Percentiles rank a stretch among this genome's conserved stretches.
phyloP scores from a whole-genome alignment of 2,888 invertebrate species.

The Coelopa pilipes region DNA sequence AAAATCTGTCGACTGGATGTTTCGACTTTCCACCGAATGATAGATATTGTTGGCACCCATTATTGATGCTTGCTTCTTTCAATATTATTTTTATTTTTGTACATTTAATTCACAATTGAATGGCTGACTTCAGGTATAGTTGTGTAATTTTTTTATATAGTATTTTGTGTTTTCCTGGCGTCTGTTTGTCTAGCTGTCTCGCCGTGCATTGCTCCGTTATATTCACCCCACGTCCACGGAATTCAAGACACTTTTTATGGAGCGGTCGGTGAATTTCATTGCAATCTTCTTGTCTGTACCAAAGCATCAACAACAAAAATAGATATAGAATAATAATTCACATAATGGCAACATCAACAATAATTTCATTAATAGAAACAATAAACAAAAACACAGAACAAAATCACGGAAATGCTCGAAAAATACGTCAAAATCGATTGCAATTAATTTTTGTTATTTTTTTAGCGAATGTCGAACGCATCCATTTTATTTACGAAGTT shows the following conservation, averaged over 20 bases:
- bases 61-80: neutral
- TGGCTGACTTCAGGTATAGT: too few species aligned
- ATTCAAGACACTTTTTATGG: too few species aligned
- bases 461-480: neutral
- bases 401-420: slow-evolving; percentile 7
- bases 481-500: neutral
- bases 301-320: neutral
- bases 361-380: too few species aligned
- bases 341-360: too few species aligned
- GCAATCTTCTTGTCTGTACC: neutral
- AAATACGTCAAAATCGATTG: neutral
- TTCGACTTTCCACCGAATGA: neutral
- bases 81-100: neutral
- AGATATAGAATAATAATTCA: too few species aligned
- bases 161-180: neutral
- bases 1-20: slow-evolving; percentile 17
- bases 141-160: neutral
- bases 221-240: too few species aligned
- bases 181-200: slow-evolving; percentile 7
- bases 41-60: neutral
- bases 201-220: too few species aligned
- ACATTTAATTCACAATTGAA: neutral
- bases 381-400: too few species aligned
- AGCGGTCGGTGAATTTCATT: neutral
- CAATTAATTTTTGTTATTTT: slow-evolving; percentile 12